phyloP scores from a whole-genome alignment of 1,140 invertebrate genomes.

The Vanessa tameamea region DNA sequence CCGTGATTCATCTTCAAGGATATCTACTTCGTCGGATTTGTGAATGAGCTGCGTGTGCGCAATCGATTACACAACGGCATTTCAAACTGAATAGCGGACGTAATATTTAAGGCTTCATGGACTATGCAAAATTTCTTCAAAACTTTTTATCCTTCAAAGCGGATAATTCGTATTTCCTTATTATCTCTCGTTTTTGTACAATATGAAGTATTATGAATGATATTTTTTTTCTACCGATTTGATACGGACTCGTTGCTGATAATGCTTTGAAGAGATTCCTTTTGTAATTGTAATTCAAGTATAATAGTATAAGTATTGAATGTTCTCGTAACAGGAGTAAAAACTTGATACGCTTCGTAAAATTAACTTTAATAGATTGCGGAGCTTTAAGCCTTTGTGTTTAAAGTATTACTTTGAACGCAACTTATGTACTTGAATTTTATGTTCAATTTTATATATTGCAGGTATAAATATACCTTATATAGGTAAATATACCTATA shows the following conservation, averaged over 20 bases:
- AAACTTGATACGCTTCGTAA: slow-evolving; percentile 15
- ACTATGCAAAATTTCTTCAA: slow-evolving; percentile 30
- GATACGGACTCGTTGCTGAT: slow-evolving; percentile 46
- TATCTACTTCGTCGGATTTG: slow-evolving; percentile 42
- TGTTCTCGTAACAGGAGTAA: slow-evolving; percentile 10
- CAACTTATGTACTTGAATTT: background rate
- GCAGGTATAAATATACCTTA: too few relatives aligned
- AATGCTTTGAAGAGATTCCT: slow-evolving; percentile 22
- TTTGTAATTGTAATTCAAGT: slow-evolving; percentile 40
- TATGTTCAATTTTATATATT: too few relatives aligned
- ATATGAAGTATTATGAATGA: slow-evolving; percentile 38
- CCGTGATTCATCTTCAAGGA: slow-evolving; percentile 41
- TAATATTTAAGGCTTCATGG: slow-evolving; percentile 50
- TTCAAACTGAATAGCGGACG: slow-evolving; percentile 41
- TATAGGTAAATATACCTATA: too few relatives aligned
- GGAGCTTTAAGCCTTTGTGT: background rate
- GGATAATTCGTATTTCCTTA: slow-evolving; percentile 65
- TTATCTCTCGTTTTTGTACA: slow-evolving; percentile 44
- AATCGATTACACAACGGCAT: slow-evolving; percentile 53
- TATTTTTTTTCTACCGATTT: slow-evolving; percentile 42
- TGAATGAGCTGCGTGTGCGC: slow-evolving; percentile 52
- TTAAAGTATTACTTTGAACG: background rate
- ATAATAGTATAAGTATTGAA: slow-evolving; percentile 36
- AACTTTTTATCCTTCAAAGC: slow-evolving; percentile 42
- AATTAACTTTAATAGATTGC: slow-evolving; percentile 24